Evolutionary conservation across 64 coral and sea anemone species (phyloP), one percentile per base, ranked within the genome.

Genomic region (Astreopora myriophthalma): DNA sequence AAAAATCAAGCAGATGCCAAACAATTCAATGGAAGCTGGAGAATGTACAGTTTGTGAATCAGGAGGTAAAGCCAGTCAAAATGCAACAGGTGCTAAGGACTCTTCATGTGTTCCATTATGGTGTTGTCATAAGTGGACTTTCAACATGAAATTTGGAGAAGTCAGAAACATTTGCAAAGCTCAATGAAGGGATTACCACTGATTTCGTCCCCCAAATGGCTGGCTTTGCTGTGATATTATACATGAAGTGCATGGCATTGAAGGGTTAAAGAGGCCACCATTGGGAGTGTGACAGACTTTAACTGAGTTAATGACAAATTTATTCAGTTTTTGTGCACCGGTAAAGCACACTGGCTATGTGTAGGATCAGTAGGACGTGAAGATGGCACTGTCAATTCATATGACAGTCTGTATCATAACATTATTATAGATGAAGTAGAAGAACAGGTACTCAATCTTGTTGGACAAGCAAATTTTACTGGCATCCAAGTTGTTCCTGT

Each of bases 181-280:
- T 94, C 2, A 86, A 36, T 29, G 55, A 73, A 8, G 48, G 27
- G 5, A 94, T 65, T 94, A 67, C 73, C 52, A 60, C 34, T 94
- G 19, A 89, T 94, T 35, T 65, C 3, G 40, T 64, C 79, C 13
- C 87, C 93, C 35, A n/a, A 42, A 22, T 35, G 93, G 86, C n/a
- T 94, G 93, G 86, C 80, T 94, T 71, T 65, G 55, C 34, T 85
- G 58, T 86, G 93, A 94, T 31, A 86, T 89, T 17, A 70, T 94
- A 11, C 69, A 57, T 36, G 69, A 62, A 27, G 57, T 88, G 34
- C 86, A 88, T 58, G 48, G 9, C 10, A 24, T 76, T 8, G 40
- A 88, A 35, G 86, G 86, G 16, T 35, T 62, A 40, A 51, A 88
- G 69, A 24, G 34, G 17, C 40, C 86, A 57, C 27, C 52, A 9